A percentile compares a stretch with the other conserved stretches of the same genome.
Evolutionary conservation across 2,797 vertebrate genomes (phyloP).

Genomic region (Epinephelus coioides): DNA sequence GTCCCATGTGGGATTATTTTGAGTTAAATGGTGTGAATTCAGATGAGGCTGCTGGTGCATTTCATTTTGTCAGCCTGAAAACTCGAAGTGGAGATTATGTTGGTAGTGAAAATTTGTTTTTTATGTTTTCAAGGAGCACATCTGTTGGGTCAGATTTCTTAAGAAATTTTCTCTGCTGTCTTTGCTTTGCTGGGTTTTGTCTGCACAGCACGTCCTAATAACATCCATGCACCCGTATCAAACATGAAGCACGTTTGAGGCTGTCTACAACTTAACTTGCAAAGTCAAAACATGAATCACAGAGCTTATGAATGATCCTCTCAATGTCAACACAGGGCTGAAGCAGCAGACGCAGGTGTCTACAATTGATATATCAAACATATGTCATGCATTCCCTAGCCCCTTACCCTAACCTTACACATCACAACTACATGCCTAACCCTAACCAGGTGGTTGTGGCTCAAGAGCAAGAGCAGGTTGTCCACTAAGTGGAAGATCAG

Average conservation of each 20-base stretch:
- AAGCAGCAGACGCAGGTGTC: slow-evolving; percentile 21
- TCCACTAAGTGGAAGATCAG: no score
- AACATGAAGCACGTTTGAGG: background rate
- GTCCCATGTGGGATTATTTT: slow-evolving; percentile 54
- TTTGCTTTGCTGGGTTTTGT: background rate
- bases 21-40: slow-evolving; percentile 41
- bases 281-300: slow-evolving; percentile 24
- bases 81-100: background rate
- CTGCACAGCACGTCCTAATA: background rate
- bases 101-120: background rate
- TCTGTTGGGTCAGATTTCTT: background rate
- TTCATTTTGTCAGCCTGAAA: slow-evolving; percentile 11
- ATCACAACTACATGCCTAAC: no score
- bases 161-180: background rate
- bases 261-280: slow-evolving; percentile 6
- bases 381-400: no score
- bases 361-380: slow-evolving; percentile 38
- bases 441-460: no score
- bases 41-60: slow-evolving; percentile 9
- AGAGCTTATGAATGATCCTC: slow-evolving; percentile 9
- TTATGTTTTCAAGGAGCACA: background rate
- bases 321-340: slow-evolving; percentile 5
- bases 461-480: no score
- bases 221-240: accelerated
- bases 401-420: no score